phyloP scores from a whole-genome alignment of 2,888 invertebrate species.

The Frankliniella intonsa region DNA sequence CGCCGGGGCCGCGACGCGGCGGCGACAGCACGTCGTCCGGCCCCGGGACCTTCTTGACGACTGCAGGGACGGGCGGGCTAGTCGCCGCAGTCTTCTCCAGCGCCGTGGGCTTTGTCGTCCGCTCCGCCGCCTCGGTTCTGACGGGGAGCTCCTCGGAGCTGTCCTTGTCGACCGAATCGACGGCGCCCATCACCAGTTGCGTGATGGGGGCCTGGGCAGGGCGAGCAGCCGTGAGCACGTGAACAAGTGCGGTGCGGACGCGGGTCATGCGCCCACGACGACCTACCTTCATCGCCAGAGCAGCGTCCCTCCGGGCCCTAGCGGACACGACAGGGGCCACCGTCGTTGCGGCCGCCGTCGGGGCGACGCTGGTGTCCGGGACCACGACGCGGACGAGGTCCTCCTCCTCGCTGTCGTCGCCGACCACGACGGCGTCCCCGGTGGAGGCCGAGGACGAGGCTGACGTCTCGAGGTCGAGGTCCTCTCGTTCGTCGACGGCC shows the following conservation, averaged over 20 bases:
- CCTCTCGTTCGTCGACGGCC: neutral
- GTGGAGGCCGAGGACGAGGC: neutral
- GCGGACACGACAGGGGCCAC: neutral
- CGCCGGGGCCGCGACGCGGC: neutral
- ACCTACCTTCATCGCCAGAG: too few relatives aligned
- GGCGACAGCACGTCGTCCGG: neutral
- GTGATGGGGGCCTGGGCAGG: neutral
- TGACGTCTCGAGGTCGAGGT: neutral
- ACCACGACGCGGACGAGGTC: neutral
- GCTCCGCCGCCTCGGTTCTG: neutral
- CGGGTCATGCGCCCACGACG: too few relatives aligned
- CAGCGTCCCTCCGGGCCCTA: neutral
- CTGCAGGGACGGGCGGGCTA: neutral
- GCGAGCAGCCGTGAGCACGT: too few relatives aligned
- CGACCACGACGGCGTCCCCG: neutral
- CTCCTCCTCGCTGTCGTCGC: neutral
- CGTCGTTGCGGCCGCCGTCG: neutral
- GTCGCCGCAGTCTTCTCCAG: neutral
- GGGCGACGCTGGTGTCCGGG: neutral
- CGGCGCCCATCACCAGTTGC: neutral
- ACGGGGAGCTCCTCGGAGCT: neutral
- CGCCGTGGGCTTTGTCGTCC: neutral
- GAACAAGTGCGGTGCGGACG: too few relatives aligned
- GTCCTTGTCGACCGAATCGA: neutral
- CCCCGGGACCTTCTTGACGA: neutral